phyloP scores from a whole-genome alignment of 2,113 vertebrate species.

The Corythornis cristatus region DNA sequence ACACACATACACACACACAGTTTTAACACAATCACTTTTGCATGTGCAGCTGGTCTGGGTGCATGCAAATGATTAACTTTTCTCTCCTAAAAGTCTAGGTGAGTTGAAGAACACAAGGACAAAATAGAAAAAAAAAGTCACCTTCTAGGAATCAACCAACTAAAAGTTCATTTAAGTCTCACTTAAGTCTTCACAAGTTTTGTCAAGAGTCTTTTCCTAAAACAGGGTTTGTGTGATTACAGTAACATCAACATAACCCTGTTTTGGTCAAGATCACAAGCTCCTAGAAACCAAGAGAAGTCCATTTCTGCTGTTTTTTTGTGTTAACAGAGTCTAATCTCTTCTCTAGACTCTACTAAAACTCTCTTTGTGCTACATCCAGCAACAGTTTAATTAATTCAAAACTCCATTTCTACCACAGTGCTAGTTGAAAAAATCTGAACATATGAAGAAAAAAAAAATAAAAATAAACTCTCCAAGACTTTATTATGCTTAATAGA shows the following conservation, averaged over 20 bases:
- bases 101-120: neutral
- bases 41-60: neutral
- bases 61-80: neutral
- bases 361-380: neutral
- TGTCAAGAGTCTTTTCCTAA: neutral
- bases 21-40: neutral
- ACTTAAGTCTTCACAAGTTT: neutral
- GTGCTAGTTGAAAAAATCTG: neutral
- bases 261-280: neutral
- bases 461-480: neutral
- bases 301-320: neutral
- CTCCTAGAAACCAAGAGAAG: neutral
- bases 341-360: neutral
- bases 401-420: neutral
- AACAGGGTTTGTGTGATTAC: neutral
- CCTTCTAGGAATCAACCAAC: neutral
- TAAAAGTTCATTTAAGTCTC: neutral
- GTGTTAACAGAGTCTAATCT: neutral
- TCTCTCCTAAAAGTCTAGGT: neutral
- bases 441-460: neutral
- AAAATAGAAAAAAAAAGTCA: neutral
- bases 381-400: neutral
- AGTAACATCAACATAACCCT: neutral
- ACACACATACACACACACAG: too few relatives aligned
- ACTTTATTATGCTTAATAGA: neutral